Percentiles rank a stretch among this genome's conserved stretches.
Evolutionary conservation across 35 echinoderm and acorn worm genomes (phyloP).

Genomic region (Ptychodera flava): DNA sequence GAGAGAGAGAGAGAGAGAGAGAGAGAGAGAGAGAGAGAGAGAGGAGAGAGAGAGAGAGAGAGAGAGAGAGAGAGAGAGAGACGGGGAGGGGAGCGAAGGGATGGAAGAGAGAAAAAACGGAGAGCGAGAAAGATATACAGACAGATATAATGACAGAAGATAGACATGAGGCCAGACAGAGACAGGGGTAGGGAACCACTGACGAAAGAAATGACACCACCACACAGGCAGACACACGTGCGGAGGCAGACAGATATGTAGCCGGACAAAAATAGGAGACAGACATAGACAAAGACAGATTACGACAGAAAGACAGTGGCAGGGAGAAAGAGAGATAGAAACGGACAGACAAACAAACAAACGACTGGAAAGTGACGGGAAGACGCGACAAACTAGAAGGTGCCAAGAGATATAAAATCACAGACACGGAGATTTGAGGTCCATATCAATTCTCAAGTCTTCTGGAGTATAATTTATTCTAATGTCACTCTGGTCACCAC

Average conservation of each 20-base stretch:
- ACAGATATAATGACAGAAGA: background rate
- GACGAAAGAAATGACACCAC: background rate
- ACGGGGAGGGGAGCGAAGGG: background rate
- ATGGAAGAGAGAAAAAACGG: background rate
- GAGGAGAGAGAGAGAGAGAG: background rate
- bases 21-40: background rate
- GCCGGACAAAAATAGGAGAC: background rate
- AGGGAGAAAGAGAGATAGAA: background rate
- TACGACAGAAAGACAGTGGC: background rate
- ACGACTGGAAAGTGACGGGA: background rate
- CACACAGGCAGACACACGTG: background rate
- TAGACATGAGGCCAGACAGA: too few species aligned
- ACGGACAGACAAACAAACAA: conserved; percentile 6
- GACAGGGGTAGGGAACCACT: background rate
- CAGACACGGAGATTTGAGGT: too few species aligned
- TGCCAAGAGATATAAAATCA: too few species aligned
- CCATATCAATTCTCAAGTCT: too few species aligned
- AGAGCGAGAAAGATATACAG: background rate
- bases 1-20: background rate
- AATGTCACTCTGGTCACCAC: too few species aligned
- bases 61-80: background rate
- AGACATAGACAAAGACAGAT: background rate
- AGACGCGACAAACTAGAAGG: background rate
- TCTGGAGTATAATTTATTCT: too few species aligned
- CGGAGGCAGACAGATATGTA: background rate